Base-by-base conservation (phyloP, 2,797 vertebrate species). In the Craterocephalus amniculus region DNA sequence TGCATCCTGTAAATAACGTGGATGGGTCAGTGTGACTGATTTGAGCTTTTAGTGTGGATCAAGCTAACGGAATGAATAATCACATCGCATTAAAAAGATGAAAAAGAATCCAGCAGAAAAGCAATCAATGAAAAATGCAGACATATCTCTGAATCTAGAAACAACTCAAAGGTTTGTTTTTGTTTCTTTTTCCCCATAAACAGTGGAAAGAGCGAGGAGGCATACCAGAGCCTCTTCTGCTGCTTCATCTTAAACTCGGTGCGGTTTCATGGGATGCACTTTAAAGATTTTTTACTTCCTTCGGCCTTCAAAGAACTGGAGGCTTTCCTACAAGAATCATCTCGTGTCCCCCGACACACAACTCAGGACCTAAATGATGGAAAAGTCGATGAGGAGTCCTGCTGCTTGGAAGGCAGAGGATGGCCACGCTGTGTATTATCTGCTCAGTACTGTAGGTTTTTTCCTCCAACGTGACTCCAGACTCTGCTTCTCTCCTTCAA, bases 201-300 rank as follows among this genome's bases (percentile, higher is more conserved):
- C 40, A 45, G 16, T 45, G 18, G 40, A 20, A 45, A 7, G 6
- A 45, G 6, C 6, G 18, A 20, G 18, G 20, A 40, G 20, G 18
- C 20, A 20, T 45, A 20, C 14, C 40, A 20, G 40, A 18, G 18
- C 52, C 56, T 65, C 66, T 32, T 56, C n/a, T 61, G 55, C 27
- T 61, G 55, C 36, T 54, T 60, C 22, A 78, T 80, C 69, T 67
- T 34, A 74, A 70, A 43, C 34, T 35, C 34, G 11, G 34, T 35
- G 34, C 2, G 34, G 58, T 57, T 74, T 80, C 54, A 66, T 63
- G 58, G 36, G 58, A 64, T 27, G 10, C 14, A 35, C 16, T n/a
- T 57, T 38, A 72, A 83, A 80, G 67, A 80, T n/a, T 59, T 72
- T 78, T 51, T 22, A 67, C 60, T 18, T 65, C 64, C 43, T 70